Conservation (phyloP, 2,113 vertebrate genomes). For the Pituophis catenifer region DNA sequence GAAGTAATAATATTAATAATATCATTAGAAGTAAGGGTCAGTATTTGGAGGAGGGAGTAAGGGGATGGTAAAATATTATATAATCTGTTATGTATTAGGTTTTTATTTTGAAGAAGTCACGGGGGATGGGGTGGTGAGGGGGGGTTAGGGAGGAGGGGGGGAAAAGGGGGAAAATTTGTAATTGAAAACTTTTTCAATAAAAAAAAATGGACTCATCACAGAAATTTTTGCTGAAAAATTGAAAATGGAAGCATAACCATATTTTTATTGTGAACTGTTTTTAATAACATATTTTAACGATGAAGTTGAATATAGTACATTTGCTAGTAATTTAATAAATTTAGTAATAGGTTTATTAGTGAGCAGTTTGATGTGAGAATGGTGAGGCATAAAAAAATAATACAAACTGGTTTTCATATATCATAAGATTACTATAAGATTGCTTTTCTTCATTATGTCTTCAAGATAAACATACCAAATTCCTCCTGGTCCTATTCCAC, state of each 20-base stretch:
- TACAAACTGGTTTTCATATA: background rate
- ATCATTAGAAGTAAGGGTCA: no score
- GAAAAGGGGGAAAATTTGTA: no score
- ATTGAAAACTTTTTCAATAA: no score
- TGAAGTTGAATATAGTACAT: background rate
- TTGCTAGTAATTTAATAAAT: background rate
- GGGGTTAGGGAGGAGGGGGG: no score
- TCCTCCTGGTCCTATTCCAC: background rate
- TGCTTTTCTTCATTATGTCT: background rate
- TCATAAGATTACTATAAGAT: background rate
- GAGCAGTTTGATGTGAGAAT: background rate
- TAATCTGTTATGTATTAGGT: no score
- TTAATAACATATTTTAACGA: background rate
- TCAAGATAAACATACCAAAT: background rate
- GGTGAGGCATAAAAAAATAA: background rate
- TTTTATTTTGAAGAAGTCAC: no score
- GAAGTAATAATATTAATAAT: no score
- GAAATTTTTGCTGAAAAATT: background rate
- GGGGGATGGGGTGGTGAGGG: no score
- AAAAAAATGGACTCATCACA: background rate
- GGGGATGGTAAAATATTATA: no score
- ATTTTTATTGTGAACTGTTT: constrained; percentile 23
- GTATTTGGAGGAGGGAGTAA: no score
- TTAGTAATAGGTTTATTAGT: background rate
- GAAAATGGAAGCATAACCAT: constrained; percentile 9